Percentiles rank a stretch among this genome's conserved stretches.
Evolutionary conservation across 2,113 vertebrate genomes (phyloP).

Genomic region (Odobenus rosmarus): DNA sequence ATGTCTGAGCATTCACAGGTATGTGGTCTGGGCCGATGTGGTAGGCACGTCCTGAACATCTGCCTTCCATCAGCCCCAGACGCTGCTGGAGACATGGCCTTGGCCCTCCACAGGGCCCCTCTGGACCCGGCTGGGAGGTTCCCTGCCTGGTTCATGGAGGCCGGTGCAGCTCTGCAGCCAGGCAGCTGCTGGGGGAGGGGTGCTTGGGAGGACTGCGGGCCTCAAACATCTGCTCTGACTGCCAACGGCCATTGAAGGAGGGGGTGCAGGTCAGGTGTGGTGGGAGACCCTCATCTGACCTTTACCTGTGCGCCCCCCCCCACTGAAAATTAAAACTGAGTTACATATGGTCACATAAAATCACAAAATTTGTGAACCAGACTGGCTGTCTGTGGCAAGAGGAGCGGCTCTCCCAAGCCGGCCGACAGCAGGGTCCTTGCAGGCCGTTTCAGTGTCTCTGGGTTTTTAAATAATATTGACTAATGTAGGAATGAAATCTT

Average conservation of each 20-base stretch:
- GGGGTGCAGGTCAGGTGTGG: background rate
- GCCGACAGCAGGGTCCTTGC: background rate
- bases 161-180: background rate
- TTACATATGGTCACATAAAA: background rate
- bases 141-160: background rate
- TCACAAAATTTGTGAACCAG: too few relatives aligned
- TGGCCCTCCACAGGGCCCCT: background rate
- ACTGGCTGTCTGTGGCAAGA: background rate
- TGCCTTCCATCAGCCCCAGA: background rate
- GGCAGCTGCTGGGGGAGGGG: background rate
- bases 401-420: background rate
- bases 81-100: background rate
- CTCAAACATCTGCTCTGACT: too few relatives aligned
- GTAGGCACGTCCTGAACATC: accelerated
- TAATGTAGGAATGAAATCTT: background rate
- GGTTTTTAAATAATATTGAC: background rate
- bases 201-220: background rate
- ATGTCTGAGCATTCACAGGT: background rate
- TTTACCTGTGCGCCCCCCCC: background rate
- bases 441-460: background rate
- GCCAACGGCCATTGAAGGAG: accelerated
- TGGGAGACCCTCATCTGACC: background rate
- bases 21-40: accelerated
- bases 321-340: background rate
- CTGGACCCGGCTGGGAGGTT: too few relatives aligned